Percentiles rank a stretch among this genome's conserved stretches.
These are phyloP conservation scores for Lypha dubia DNA, from an alignment of 2,888 invertebrate species.

Conservation along the genomic window DNA sequence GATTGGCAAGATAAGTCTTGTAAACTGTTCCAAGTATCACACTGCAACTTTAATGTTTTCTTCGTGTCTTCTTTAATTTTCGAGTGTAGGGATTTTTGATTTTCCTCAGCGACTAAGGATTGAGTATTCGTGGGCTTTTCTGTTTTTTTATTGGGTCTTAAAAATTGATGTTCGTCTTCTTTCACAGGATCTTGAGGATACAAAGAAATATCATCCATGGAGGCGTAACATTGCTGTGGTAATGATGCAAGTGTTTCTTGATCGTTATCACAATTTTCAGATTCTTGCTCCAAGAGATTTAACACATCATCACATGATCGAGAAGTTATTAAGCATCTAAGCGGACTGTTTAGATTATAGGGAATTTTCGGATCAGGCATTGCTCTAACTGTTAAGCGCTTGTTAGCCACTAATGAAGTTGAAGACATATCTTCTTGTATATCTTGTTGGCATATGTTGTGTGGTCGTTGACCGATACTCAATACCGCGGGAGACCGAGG, in stretches of 20 bases:
- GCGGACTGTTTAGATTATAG: constrained; percentile 83
- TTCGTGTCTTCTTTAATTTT: background rate
- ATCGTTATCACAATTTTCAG: constrained; percentile 58
- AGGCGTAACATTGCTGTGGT: constrained; percentile 81
- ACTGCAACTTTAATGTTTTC: constrained; percentile 55
- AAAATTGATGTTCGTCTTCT: constrained; percentile 54
- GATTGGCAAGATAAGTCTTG: constrained; percentile 48
- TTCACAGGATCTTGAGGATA: constrained; percentile 78
- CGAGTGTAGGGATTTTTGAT: background rate
- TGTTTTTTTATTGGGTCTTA: constrained; percentile 36
- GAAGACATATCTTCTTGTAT: constrained; percentile 54
- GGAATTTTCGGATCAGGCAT: constrained; percentile 85
- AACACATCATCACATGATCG: constrained; percentile 86
- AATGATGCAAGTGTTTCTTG: constrained; percentile 11
- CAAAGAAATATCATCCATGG: constrained; percentile 86
- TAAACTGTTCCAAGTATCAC: constrained; percentile 62
- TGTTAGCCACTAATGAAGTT: constrained; percentile 73
- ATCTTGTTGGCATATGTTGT: constrained; percentile 65
- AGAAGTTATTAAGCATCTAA: constrained; percentile 80
- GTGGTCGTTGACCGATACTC: constrained; percentile 51
- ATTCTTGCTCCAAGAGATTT: constrained; percentile 80
- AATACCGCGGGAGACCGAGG: constrained; percentile 51
- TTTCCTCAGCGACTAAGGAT: background rate
- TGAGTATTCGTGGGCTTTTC: constrained; percentile 19
- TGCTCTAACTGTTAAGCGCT: constrained; percentile 86